A percentile compares a stretch with the other conserved stretches of the same genome.
Conservation (phyloP, 2,888 invertebrate genomes). For the Eilema sororculum region DNA sequence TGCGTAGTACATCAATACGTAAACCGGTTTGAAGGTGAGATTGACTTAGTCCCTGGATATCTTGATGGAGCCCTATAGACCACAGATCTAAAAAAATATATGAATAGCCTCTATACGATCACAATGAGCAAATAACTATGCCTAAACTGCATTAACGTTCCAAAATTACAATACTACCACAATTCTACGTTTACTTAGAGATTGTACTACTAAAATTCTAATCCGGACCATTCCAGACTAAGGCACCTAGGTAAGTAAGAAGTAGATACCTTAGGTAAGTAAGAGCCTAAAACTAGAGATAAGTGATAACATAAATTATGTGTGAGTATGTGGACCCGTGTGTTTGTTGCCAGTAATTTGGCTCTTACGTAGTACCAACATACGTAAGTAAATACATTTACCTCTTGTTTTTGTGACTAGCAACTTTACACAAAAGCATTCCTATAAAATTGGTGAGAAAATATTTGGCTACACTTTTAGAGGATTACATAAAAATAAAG, state of each 20-base stretch:
- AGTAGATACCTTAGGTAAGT: neutral
- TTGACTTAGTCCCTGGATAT: too few relatives aligned
- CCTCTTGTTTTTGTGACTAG: conserved; percentile 4
- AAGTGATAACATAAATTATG: conserved; percentile 32
- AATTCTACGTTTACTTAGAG: neutral
- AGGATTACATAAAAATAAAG: neutral
- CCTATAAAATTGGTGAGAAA: neutral
- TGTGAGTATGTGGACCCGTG: conserved; percentile 2
- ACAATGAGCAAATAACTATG: too few relatives aligned
- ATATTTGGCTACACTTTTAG: neutral
- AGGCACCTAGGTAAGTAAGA: too few relatives aligned
- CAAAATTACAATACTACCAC: neutral
- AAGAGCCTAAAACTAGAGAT: conserved; percentile 2
- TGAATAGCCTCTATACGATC: too few relatives aligned
- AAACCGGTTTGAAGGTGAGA: too few relatives aligned
- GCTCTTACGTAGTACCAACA: neutral
- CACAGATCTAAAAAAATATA: too few relatives aligned
- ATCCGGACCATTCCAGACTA: neutral
- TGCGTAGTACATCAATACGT: too few relatives aligned
- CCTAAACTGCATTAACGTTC: too few relatives aligned
- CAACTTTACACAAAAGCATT: neutral
- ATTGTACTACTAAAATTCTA: too few relatives aligned
- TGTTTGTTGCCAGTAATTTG: conserved; percentile 24
- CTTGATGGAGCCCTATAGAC: too few relatives aligned
- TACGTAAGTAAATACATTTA: neutral